A percentile compares a stretch with the other conserved stretches of the same genome.
phyloP scores from a whole-genome alignment of 2,113 vertebrate species.

The Pristiophorus japonicus region DNA sequence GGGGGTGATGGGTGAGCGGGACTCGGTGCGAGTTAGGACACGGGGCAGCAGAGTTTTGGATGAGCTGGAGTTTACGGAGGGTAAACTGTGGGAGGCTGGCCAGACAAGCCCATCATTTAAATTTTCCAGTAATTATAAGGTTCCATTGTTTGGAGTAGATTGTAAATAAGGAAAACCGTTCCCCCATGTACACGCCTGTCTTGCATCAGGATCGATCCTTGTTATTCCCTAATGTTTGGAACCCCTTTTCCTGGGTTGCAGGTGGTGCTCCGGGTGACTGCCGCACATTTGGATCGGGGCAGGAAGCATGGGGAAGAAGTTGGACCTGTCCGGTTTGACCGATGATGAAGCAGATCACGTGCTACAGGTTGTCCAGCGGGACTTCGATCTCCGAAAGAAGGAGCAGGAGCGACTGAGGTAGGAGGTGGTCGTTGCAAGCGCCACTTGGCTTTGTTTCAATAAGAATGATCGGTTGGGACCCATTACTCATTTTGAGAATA shows the following conservation, averaged over 20 bases:
- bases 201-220: neutral
- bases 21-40: too few relatives aligned
- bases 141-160: neutral
- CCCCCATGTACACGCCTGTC: neutral
- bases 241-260: neutral
- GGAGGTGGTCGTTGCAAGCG: slow-evolving; percentile 42
- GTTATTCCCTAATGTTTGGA: neutral
- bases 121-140: neutral
- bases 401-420: slow-evolving; percentile 90
- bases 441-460: neutral
- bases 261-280: neutral
- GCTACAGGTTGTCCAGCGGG: slow-evolving; percentile 86
- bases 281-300: neutral
- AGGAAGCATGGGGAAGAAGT: slow-evolving; percentile 79
- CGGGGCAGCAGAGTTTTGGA: too few relatives aligned
- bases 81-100: too few relatives aligned
- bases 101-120: neutral
- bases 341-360: slow-evolving; percentile 89
- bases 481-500: neutral
- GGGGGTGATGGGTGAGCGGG: too few relatives aligned
- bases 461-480: neutral
- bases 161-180: neutral
- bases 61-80: too few relatives aligned
- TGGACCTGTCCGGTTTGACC: slow-evolving; percentile 87
- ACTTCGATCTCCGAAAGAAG: slow-evolving; percentile 88